Base-by-base conservation (phyloP, 2,888 invertebrate species). In the Luperina testacea region DNA sequence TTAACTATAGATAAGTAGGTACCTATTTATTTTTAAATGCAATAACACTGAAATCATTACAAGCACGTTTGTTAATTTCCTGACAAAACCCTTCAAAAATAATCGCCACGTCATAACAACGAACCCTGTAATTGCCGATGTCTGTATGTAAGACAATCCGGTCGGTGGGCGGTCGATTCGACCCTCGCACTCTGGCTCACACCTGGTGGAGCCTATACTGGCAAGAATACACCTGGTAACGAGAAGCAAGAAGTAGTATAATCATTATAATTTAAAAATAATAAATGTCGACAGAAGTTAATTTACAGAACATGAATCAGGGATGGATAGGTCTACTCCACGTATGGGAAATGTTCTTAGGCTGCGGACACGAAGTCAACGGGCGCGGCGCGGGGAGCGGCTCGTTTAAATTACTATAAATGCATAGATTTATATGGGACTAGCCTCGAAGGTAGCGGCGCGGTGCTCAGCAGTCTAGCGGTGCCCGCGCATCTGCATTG, bases 141-240 rank as follows among this genome's bases (percentile, higher is more conserved):
- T 94, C 94, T 86, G 87, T 90, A 93, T 95, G 93, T 95, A 94
- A 96, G 95, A 95, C 94, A 94, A 93, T 92, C 72, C 13, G 38
- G 59, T 51, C 68, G 61, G 38, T 38, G 74, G 64, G 83, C 68
- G 91, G 94, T 93, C 88, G 84, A 73, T 75, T 80, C 86, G 86
- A 86, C 89, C 90, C 90, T 90, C 87, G 83, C 84, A 75, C 82
- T 57, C 81, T 65, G 67, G 77, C 84, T 20, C 59, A 78, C 88
- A 88, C 88, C 89, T 88, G 88, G 88, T 63, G 63, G 48, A 20
- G 64, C 4, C 78, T 77, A 67, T 88, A 88, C 83, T 75, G 76
- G 72, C 27, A 59, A 73, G 61, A 63, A 79, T 71, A 77, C 89
- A 88, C 87, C 87, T 88, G 89, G 87, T 74, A 20, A 27, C 65